These are phyloP conservation scores for Cristatella mucedo DNA, from an alignment of 2,888 invertebrate genomes.

Conservation along the genomic window DNA sequence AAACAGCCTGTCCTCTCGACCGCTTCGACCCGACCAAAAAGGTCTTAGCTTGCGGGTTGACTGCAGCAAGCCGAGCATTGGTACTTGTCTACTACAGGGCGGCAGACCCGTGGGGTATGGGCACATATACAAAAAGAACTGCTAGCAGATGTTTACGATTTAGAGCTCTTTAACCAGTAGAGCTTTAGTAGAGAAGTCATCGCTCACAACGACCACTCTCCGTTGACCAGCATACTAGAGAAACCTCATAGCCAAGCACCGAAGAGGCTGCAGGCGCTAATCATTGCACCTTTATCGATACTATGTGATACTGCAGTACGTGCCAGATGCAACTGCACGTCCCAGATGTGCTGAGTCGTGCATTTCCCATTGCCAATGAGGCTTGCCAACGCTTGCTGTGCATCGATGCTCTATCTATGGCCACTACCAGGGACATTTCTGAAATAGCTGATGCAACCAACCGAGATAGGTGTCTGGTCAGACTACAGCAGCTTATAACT, in stretches of 20 bases:
- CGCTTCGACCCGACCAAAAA: conserved; percentile 7
- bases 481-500: background rate
- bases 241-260: too few relatives aligned
- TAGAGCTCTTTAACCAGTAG: conserved; percentile 16
- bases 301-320: conserved; percentile 5
- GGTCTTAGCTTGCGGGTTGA: conserved; percentile 7
- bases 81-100: conserved; percentile 9
- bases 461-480: background rate
- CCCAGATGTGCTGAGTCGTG: conserved; percentile 10
- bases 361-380: conserved; percentile 4
- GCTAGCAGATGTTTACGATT: conserved; percentile 12
- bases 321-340: conserved; percentile 4
- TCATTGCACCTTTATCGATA: conserved; percentile 9
- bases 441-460: too few relatives aligned
- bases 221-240: conserved; percentile 5
- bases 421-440: background rate
- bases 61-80: conserved; percentile 4
- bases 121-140: conserved; percentile 10
- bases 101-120: conserved; percentile 9
- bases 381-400: background rate
- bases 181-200: conserved; percentile 13
- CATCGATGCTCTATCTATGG: background rate
- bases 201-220: conserved; percentile 9
- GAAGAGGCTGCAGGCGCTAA: conserved; percentile 8
- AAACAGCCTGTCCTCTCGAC: conserved; percentile 6